Evolutionary conservation across 2,797 vertebrate species (phyloP), one percentile per base, ranked within the genome.

Genomic region (Fringilla coelebs): DNA sequence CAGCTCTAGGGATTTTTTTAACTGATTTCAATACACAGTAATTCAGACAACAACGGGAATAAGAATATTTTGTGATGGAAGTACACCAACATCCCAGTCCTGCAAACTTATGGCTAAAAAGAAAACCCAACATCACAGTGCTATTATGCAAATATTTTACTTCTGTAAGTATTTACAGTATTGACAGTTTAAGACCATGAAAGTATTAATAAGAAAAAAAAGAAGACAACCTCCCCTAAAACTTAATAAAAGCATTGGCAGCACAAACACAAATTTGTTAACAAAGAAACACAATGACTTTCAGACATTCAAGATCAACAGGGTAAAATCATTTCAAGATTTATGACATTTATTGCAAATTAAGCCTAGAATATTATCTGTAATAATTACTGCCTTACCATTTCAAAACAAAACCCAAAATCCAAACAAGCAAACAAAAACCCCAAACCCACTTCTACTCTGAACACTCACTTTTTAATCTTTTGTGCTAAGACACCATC

Each of bases 21-120:
- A 65, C 36, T 88, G 85, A 90, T 84, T 78, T 83, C 75, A 96
- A 93, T 55, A 89, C 80, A 92, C 65, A 93, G 79, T 58, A 90
- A 80, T 96, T 93, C 88, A 94, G 89, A 96, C 79, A 94, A 88
- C 80, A 95, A 48, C 0, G 93, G 77, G 89, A 78, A 85, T 71
- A 92, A 88, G 61, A 89, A 34, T 88, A 94, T 87, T 90, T 90
- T 49, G 49, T 62, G 93, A 93, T 90, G 95, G 94, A 95, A 93
- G 80, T 80, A 89, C 91, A 94, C 83, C 93, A 87, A 94, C 90
- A 93, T 82, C 93, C 91, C 89, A 89, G 74, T 94, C 94, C 95
- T 96, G 95, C 95, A 94, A 87, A 81, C 45, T 76, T 66, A 55
- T 0, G 41, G 55, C 72, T 97, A 92, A 67, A 84, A 70, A 76